A percentile compares a stretch with the other conserved stretches of the same genome.
These are phyloP conservation scores for Oxystoma pomonae DNA, from an alignment of 2,888 invertebrate species.

Conservation along the genomic window DNA sequence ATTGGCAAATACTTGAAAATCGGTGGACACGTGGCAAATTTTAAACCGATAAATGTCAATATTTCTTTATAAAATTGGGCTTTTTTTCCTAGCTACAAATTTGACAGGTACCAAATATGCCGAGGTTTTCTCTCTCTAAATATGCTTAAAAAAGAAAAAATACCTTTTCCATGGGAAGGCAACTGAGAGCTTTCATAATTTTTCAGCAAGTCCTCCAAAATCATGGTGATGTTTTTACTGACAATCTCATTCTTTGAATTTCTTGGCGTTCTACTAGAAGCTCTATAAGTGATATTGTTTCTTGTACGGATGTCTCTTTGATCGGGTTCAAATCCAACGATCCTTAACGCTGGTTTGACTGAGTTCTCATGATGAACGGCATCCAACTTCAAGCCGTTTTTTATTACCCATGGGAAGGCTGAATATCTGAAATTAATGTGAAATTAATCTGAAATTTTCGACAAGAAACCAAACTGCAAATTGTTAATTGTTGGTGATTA, in stretches of 20 bases:
- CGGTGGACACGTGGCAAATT: too few relatives aligned
- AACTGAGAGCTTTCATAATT: constrained; percentile 87
- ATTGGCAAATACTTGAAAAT: too few relatives aligned
- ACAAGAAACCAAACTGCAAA: too few relatives aligned
- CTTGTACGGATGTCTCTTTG: constrained; percentile 6
- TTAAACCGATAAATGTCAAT: too few relatives aligned
- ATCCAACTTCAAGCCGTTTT: constrained; percentile 28
- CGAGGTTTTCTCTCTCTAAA: too few relatives aligned
- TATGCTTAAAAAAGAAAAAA: constrained; percentile 4
- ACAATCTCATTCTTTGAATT: constrained; percentile 42
- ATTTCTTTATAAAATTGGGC: too few relatives aligned
- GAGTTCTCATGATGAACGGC: constrained; percentile 18
- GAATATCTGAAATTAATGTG: constrained; percentile 24
- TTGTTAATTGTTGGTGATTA: neutral
- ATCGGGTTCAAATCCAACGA: constrained; percentile 30
- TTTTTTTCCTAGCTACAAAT: too few relatives aligned
- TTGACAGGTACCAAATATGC: too few relatives aligned
- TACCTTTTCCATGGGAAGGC: constrained; percentile 86
- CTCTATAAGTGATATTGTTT: neutral
- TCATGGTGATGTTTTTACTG: constrained; percentile 79
- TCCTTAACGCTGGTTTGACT: constrained; percentile 30
- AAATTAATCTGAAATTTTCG: too few relatives aligned
- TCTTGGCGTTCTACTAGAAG: constrained; percentile 26
- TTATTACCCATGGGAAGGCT: constrained; percentile 19
- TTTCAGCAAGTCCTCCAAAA: constrained; percentile 81